Evolutionary conservation across 2,797 vertebrate genomes (phyloP), one percentile per base, ranked within the genome.

Genomic region (Simalia tracyae): DNA sequence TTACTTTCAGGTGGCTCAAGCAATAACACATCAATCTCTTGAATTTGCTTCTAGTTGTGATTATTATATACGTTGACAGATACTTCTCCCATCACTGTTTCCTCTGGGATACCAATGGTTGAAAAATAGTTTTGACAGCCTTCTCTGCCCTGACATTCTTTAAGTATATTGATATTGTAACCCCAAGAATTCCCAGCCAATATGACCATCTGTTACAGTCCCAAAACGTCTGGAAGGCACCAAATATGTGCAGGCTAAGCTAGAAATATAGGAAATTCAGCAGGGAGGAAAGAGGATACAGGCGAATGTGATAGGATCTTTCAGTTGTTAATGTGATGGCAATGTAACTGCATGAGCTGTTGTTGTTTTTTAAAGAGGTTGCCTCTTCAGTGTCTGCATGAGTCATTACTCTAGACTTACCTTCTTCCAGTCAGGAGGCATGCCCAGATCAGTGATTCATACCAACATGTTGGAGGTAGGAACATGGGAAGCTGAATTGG

Each of bases 351-450:
- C 22, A 42, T 86, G 64, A 59, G 61, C 50, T 86, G 61, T 56
- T 86, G 61, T 56, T 31, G 17, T 91, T 84, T 66, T 61, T 76
- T 24, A 4, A 68, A 5, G 84, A 66, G 81, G 8, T 50, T 85
- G 50, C 22, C 50, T 68, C 68, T 68, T 66, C 17, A 26, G 36
- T 86, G 61, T 68, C 84, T 68, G 84, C n/a, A 57, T 91, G 90
- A 91, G 22, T 91, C 90, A 86, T 85, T 90, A 24, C 46, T 86
- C 24, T 57, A 36, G 64, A 89, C 88, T 36, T 72, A 64, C 28
- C 88, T 26, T 36, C 64, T 89, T 72, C 84, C 61, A 91, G 50
- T 66, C 90, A 91, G 84, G 50, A 91, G 90, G 84, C 90, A 26
- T 91, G 50, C 12, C 50, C 84, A 15, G 42, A 64, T 91, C 84